A percentile compares a stretch with the other conserved stretches of the same genome.
Evolutionary conservation across 2,797 vertebrate species (phyloP).

Genomic region (Mus spretus): DNA sequence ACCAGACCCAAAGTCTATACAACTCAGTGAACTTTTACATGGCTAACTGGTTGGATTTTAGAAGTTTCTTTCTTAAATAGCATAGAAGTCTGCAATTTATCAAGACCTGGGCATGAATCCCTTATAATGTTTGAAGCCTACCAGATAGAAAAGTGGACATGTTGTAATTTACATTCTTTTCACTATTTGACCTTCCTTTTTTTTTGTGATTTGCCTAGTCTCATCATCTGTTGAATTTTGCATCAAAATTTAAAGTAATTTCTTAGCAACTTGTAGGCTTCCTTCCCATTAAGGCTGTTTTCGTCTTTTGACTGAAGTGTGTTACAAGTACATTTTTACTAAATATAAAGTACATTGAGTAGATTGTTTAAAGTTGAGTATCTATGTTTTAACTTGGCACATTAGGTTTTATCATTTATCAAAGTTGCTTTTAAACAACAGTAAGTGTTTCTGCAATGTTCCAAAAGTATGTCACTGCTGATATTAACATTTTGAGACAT

Average conservation of each 20-base stretch:
- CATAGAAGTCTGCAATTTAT: background rate
- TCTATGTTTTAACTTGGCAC: background rate
- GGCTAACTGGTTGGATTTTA: too few relatives aligned
- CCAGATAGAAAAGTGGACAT: background rate
- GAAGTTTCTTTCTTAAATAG: background rate
- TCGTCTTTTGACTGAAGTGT: background rate
- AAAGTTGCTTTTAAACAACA: background rate
- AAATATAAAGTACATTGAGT: background rate
- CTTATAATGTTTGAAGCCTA: background rate
- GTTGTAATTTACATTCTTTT: conserved; percentile 2
- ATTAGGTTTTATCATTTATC: background rate
- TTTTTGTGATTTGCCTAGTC: background rate
- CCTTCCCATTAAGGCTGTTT: background rate
- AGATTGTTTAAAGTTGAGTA: background rate
- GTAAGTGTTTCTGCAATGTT: background rate
- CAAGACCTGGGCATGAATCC: background rate
- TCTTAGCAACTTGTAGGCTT: conserved; percentile 13
- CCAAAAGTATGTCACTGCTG: background rate
- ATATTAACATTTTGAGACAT: background rate
- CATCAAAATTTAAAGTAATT: background rate
- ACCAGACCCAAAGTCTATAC: too few relatives aligned
- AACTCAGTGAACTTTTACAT: too few relatives aligned
- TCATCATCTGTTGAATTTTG: conserved; percentile 23
- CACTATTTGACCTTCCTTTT: conserved; percentile 35
- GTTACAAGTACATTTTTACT: conserved; percentile 41